Percentiles rank a stretch among this genome's conserved stretches.
phyloP scores from a whole-genome alignment of 2,113 vertebrate genomes.

The Vidua macroura region DNA sequence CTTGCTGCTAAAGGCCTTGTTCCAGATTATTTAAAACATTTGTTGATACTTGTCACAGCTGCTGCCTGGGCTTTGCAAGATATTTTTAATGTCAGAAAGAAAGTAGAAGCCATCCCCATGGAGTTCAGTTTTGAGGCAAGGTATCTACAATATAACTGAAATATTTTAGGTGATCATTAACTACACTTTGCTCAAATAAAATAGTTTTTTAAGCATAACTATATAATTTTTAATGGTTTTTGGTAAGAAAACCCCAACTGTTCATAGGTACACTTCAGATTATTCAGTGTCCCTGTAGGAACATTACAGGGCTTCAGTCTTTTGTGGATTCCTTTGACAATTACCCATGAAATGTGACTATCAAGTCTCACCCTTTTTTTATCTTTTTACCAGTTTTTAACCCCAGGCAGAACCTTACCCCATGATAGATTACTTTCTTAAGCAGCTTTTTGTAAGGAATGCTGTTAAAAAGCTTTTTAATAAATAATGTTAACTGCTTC shows the following conservation, averaged over 20 bases:
- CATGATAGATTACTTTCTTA: background rate
- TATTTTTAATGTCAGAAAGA: background rate
- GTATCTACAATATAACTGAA: background rate
- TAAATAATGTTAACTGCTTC: constrained; percentile 29
- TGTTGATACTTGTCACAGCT: background rate
- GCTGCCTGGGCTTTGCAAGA: background rate
- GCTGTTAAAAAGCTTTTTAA: constrained; percentile 35
- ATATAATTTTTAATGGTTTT: background rate
- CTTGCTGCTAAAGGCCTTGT: background rate
- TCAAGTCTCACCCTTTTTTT: background rate
- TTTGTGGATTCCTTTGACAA: background rate
- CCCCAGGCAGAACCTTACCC: background rate
- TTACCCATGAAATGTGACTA: background rate
- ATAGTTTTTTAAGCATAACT: background rate
- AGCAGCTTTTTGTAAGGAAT: background rate
- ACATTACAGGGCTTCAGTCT: background rate
- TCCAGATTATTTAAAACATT: background rate
- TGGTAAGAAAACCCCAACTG: accelerated
- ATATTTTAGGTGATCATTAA: background rate
- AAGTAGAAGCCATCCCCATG: background rate
- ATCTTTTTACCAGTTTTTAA: constrained; percentile 11
- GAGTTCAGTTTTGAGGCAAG: background rate
- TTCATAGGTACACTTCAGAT: background rate
- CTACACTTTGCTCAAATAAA: background rate
- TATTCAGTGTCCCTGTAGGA: background rate